Conservation (phyloP, 2,797 vertebrate species). For the Octomys mimax region DNA sequence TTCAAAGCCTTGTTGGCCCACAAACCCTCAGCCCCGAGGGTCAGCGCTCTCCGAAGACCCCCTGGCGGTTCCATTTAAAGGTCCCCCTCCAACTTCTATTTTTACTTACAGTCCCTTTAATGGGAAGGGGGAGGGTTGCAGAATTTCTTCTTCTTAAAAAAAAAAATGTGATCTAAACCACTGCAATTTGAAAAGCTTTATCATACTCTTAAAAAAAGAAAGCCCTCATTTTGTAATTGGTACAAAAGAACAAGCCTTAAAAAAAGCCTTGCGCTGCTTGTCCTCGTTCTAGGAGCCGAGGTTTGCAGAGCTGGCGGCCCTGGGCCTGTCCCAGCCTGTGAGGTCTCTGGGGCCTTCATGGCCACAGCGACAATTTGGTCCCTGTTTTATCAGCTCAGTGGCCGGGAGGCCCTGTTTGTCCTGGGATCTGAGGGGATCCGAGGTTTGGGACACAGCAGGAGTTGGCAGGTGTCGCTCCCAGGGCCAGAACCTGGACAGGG, state of each 20-base stretch:
- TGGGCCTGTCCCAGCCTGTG: neutral
- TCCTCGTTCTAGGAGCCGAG: slow-evolving; percentile 3
- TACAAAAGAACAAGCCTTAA: slow-evolving; percentile 57
- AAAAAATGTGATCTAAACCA: slow-evolving; percentile 57
- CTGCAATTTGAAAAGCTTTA: slow-evolving; percentile 21
- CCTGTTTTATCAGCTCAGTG: neutral
- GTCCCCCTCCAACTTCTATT: slow-evolving; percentile 62
- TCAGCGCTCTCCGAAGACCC: slow-evolving; percentile 49
- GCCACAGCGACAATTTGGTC: neutral
- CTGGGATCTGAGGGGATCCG: neutral
- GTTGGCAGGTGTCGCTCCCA: neutral
- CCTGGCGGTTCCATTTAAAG: slow-evolving; percentile 63
- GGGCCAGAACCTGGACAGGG: neutral
- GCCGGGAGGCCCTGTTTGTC: neutral
- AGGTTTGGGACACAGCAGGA: neutral
- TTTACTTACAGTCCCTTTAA: slow-evolving; percentile 68
- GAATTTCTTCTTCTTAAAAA: slow-evolving; percentile 34
- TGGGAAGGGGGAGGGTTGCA: slow-evolving; percentile 19
- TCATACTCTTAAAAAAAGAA: slow-evolving; percentile 37
- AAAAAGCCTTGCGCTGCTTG: neutral
- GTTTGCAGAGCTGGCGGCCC: neutral
- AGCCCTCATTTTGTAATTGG: slow-evolving; percentile 55
- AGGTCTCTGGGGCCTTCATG: neutral
- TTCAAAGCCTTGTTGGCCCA: slow-evolving; percentile 84
- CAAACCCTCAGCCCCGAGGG: slow-evolving; percentile 40